Percentiles rank a stretch among this genome's conserved stretches.
phyloP scores from a whole-genome alignment of 2,113 vertebrate genomes.

The Phylloscopus trochilus region DNA sequence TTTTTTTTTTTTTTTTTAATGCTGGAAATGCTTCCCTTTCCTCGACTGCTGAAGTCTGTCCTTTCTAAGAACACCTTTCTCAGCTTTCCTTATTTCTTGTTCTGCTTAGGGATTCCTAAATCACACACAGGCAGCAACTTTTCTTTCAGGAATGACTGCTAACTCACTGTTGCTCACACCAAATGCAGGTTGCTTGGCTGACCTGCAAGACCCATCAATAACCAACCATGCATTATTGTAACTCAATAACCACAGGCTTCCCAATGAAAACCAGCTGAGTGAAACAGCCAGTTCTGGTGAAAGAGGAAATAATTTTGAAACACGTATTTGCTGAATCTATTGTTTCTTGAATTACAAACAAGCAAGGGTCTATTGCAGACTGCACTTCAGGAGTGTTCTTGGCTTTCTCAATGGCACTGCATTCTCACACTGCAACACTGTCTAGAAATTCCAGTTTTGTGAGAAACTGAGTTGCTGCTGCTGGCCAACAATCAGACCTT shows the following conservation, averaged over 20 bases:
- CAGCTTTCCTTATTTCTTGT: background rate
- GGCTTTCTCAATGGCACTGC: background rate
- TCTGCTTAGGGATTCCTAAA: background rate
- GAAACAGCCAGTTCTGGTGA: background rate
- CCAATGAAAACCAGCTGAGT: background rate
- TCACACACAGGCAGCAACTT: background rate
- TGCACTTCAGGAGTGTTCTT: background rate
- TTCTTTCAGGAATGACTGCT: background rate
- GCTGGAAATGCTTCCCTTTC: background rate
- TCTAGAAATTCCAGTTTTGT: background rate
- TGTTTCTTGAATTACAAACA: background rate
- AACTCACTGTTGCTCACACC: background rate
- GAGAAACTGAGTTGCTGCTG: background rate
- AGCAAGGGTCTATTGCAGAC: background rate
- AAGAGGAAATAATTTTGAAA: background rate
- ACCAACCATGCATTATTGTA: background rate
- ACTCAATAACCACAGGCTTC: background rate
- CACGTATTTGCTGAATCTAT: background rate
- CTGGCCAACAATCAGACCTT: background rate
- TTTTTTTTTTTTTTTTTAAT: background rate
- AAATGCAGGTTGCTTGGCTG: background rate
- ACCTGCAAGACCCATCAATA: background rate
- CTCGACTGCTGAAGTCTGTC: background rate
- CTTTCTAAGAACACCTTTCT: background rate
- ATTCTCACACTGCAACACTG: background rate